Base-by-base conservation (phyloP, 2,888 invertebrate species). In the Boloria euphrosyne region DNA sequence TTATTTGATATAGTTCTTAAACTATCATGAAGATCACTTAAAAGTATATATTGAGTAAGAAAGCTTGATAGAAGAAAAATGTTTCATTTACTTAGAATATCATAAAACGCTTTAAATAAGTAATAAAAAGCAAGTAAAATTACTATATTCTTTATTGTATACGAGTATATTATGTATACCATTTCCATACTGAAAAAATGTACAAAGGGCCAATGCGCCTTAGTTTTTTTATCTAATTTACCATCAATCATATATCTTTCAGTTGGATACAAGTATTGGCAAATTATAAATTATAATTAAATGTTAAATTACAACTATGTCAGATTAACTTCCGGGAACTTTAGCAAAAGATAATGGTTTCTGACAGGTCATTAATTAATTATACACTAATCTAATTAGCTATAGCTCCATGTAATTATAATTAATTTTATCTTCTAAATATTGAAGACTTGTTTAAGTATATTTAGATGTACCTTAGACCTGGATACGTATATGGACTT, bases 351-450 rank as follows among this genome's bases (percentile, higher is more conserved):
- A 49, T 47, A 49, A 59, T 49, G 59, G 59, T 38, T 49, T 49
- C 31, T 59, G 49, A 50, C 59, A 59, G 38, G 7, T 38, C 59
- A 50, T 59, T 59, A 13, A 59, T 59, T 59, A 59, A 38, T 38
- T 59, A 58, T 46, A 27, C 13, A 59, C 50, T 59, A 59, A 59
- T 59, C 38, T 59, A 50, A 59, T 59, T 59, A 59, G 50, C 49
- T 59, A 31, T 38, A 59, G 59, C 50, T 47, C 17, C 14, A 49
- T 59, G 31, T 49, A 5, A 59, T 50, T 38, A 31, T 31, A 59
- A 59, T 59, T 59, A 59, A 59, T 50, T 50, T 49, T 13, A 50
- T 59, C 31, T 27, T 22, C 49, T 27, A 59, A 59, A 16, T 59
- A 17, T 47, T 31, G 16, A 16, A 49, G 27, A 16, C 17, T 31